These are phyloP conservation scores for Ptiloglossa arizonensis DNA, from an alignment of 1,140 invertebrate species.

Conservation along the genomic window DNA sequence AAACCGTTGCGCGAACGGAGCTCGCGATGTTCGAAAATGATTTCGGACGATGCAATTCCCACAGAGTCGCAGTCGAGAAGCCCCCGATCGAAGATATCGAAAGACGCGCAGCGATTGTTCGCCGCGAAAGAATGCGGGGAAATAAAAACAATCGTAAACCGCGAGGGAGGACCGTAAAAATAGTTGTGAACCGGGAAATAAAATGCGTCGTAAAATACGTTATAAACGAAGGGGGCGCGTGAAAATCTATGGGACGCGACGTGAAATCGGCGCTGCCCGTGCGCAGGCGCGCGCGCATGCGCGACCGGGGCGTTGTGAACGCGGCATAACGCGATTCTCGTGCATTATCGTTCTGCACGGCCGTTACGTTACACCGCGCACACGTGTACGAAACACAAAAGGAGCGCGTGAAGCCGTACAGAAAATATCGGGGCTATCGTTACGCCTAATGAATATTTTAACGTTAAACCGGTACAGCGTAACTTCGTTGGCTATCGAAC, in stretches of 20 bases:
- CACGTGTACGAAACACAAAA: neutral
- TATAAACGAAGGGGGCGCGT: too few species aligned
- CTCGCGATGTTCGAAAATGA: too few species aligned
- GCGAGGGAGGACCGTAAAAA: neutral
- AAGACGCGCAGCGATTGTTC: neutral
- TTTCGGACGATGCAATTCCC: too few species aligned
- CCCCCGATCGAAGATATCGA: conserved; percentile 4
- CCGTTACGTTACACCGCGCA: neutral
- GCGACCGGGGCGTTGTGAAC: neutral
- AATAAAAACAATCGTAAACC: neutral
- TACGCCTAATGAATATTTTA: conserved; percentile 41
- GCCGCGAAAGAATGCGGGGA: neutral
- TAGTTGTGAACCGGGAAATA: neutral
- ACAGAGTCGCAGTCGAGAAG: too few species aligned
- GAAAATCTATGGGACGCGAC: neutral
- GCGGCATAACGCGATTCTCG: neutral
- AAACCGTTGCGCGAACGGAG: too few species aligned
- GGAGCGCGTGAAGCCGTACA: neutral
- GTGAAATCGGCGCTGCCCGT: neutral
- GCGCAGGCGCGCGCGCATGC: too few species aligned
- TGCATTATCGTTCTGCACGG: neutral
- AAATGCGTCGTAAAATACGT: neutral
- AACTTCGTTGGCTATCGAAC: conserved; percentile 1
- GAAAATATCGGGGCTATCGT: conserved; percentile 22
- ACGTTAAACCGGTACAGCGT: conserved; percentile 36